phyloP scores from a whole-genome alignment of 2,797 vertebrate species.

The Myotis pilosus region DNA sequence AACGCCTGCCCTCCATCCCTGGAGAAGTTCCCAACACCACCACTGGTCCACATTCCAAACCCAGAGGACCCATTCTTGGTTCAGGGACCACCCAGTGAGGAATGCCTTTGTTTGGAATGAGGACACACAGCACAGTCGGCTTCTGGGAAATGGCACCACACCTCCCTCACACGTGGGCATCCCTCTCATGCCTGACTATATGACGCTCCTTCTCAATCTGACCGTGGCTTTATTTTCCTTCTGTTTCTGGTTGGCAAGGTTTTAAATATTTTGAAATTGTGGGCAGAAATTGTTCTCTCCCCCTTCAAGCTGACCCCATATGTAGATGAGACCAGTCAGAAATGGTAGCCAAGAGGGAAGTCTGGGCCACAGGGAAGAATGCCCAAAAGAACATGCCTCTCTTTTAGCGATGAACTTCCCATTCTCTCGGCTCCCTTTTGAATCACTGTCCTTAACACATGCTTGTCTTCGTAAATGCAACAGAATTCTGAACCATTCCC shows the following conservation, averaged over 20 bases:
- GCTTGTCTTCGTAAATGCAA: slow-evolving; percentile 1
- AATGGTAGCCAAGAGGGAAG: neutral
- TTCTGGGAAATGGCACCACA: neutral
- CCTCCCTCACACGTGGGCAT: neutral
- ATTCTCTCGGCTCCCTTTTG: neutral
- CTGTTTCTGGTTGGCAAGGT: slow-evolving; percentile 10
- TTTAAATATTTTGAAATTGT: slow-evolving; percentile 33
- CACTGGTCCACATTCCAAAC: neutral
- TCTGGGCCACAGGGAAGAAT: neutral
- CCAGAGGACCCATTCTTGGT: neutral
- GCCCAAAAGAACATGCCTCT: neutral
- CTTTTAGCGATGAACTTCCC: neutral
- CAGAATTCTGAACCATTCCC: neutral
- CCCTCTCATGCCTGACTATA: neutral
- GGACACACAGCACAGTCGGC: neutral
- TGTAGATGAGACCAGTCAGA: slow-evolving; percentile 32
- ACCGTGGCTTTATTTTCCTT: neutral
- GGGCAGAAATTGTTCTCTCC: neutral
- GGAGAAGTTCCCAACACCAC: neutral
- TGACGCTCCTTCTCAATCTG: neutral
- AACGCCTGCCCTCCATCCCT: neutral
- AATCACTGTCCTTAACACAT: neutral
- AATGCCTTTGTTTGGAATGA: neutral
- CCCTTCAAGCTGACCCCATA: neutral
- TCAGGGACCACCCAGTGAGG: neutral